phyloP scores from a whole-genome alignment of 2,113 vertebrate genomes.

The Hemiscyllium ocellatum region DNA sequence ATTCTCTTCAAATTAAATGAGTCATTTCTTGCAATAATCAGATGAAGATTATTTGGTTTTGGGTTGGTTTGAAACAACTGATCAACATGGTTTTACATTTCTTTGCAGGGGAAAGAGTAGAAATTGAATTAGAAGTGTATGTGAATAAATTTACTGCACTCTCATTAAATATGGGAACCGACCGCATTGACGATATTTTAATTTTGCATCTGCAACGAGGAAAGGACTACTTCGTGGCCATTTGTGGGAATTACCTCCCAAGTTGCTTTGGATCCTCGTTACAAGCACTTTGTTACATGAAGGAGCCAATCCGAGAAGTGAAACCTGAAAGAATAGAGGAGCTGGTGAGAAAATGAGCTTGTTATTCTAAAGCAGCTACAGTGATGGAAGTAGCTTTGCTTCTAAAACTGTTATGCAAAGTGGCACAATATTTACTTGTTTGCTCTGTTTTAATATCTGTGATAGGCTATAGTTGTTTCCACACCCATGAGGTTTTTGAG shows the following conservation, averaged over 20 bases:
- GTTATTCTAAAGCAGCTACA: background rate
- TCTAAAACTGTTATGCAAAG: background rate
- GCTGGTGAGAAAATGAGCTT: constrained; percentile 63
- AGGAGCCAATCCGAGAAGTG: constrained; percentile 80
- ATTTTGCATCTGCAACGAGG: constrained; percentile 82
- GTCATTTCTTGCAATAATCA: background rate
- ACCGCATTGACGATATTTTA: constrained; percentile 86
- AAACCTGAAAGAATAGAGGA: constrained; percentile 59
- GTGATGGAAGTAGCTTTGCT: background rate
- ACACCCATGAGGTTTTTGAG: background rate
- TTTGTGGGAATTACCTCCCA: constrained; percentile 83
- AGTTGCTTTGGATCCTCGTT: constrained; percentile 88
- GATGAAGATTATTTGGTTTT: background rate
- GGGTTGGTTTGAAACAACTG: background rate
- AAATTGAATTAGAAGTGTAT: constrained; percentile 82
- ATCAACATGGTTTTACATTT: constrained; percentile 27
- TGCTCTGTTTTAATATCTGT: background rate
- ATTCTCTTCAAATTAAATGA: background rate
- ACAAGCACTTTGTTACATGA: constrained; percentile 69
- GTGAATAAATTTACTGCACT: constrained; percentile 86
- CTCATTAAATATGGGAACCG: constrained; percentile 70
- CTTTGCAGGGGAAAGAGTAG: constrained; percentile 64
- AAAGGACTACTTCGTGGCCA: constrained; percentile 88
- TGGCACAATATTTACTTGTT: background rate
- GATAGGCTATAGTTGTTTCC: background rate